Conservation (phyloP, 1,140 invertebrate genomes). For the Cydia strobilella region DNA sequence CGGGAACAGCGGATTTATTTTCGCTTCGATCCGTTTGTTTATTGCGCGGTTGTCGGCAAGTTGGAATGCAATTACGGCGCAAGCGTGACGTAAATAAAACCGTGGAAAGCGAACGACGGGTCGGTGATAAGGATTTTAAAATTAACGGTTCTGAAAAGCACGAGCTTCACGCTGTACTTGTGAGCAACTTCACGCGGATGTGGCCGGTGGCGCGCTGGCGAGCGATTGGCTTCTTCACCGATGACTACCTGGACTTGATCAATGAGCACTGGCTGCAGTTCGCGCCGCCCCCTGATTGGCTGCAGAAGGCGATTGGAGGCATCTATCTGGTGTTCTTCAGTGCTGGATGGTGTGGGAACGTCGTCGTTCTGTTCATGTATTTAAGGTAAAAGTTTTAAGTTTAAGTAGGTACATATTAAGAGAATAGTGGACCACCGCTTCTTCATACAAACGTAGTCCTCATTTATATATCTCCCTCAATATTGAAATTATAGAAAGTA, state of each 20-base stretch:
- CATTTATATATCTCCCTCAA: too few relatives aligned
- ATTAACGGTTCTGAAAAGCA: slow-evolving; percentile 40
- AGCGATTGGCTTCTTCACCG: slow-evolving; percentile 77
- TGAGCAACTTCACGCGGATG: slow-evolving; percentile 62
- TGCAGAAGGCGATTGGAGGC: slow-evolving; percentile 81
- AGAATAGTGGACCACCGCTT: too few relatives aligned
- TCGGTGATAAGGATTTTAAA: slow-evolving; percentile 36
- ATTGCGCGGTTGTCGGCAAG: not conserved
- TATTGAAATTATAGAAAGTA: too few relatives aligned
- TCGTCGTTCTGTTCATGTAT: slow-evolving; percentile 84
- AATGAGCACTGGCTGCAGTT: slow-evolving; percentile 86
- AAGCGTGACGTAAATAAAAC: slow-evolving; percentile 35
- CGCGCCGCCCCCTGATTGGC: slow-evolving; percentile 76
- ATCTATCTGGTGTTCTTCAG: slow-evolving; percentile 82
- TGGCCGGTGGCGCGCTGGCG: slow-evolving; percentile 80
- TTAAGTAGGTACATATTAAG: not conserved
- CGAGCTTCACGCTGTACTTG: slow-evolving; percentile 42
- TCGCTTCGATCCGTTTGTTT: slow-evolving; percentile 12
- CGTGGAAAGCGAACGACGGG: slow-evolving; percentile 38
- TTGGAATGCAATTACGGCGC: not conserved
- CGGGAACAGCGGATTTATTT: slow-evolving; percentile 1
- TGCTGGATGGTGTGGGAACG: slow-evolving; percentile 83
- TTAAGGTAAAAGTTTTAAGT: slow-evolving; percentile 79
- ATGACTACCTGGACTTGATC: slow-evolving; percentile 81
- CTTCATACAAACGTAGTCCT: too few relatives aligned